Conservation (phyloP, 2,113 vertebrate species). For the Sinocyclocheilus maitianheensis region DNA sequence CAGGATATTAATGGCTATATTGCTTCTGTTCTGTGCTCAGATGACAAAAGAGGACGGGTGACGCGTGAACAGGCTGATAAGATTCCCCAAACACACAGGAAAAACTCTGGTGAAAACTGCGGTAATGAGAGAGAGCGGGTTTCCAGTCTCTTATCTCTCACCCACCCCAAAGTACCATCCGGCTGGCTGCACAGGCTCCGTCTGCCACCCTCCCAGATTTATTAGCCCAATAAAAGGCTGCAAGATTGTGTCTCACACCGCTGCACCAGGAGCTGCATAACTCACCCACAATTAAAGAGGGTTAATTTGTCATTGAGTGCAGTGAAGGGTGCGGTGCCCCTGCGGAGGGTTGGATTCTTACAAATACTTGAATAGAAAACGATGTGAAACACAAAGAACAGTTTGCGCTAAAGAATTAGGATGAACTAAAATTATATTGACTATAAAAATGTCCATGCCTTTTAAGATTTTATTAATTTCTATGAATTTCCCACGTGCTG, state of each 20-base stretch:
- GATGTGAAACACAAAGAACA: background rate
- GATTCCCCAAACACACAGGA: conserved; percentile 14
- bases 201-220: conserved; percentile 51
- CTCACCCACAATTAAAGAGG: conserved; percentile 57
- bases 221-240: conserved; percentile 57
- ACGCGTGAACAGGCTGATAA: conserved; percentile 44
- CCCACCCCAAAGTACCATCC: conserved; percentile 44
- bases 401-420: background rate
- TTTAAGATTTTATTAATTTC: background rate
- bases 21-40: conserved; percentile 30
- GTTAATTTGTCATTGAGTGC: conserved; percentile 55
- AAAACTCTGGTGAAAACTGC: conserved; percentile 41
- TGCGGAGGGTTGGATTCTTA: background rate
- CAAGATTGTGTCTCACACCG: conserved; percentile 48
- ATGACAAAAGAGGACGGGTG: conserved; percentile 47
- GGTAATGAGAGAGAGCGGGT: conserved; percentile 48
- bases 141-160: conserved; percentile 47
- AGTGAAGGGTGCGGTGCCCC: conserved; percentile 19
- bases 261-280: conserved; percentile 47
- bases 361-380: background rate
- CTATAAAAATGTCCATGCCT: background rate
- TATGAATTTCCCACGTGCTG: background rate
- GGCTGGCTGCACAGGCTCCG: conserved; percentile 37
- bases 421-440: background rate
- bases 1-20: conserved; percentile 58